phyloP scores from a whole-genome alignment of 2,888 invertebrate genomes.

The Brassicogethes aeneus region DNA sequence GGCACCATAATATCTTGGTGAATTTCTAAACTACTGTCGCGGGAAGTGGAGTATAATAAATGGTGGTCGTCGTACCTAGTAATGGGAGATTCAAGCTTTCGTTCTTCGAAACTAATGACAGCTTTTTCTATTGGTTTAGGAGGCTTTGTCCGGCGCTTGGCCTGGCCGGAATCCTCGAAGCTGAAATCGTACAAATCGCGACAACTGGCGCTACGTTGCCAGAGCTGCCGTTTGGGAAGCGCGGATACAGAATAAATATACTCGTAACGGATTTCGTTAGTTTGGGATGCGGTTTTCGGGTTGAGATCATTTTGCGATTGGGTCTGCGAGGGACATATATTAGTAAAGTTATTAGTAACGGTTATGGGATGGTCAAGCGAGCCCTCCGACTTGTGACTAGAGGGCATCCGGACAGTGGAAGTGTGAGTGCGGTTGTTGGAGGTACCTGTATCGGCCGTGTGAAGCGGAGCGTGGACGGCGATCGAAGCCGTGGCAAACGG shows the following conservation, averaged over 20 bases:
- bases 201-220: conserved; percentile 76
- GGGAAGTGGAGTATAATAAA: conserved; percentile 54
- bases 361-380: conserved; percentile 40
- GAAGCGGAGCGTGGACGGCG: conserved; percentile 47
- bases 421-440: conserved; percentile 32
- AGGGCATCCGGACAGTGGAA: conserved; percentile 46
- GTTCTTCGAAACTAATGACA: conserved; percentile 33
- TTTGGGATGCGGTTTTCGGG: conserved; percentile 17
- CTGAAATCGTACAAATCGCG: conserved; percentile 72
- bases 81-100: conserved; percentile 57
- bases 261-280: conserved; percentile 26
- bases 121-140: conserved; percentile 38
- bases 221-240: conserved; percentile 45
- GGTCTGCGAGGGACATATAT: conserved; percentile 37
- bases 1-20: conserved; percentile 56
- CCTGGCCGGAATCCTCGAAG: conserved; percentile 61
- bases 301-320: conserved; percentile 39
- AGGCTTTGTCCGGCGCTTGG: conserved; percentile 49
- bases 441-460: conserved; percentile 42
- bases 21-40: conserved; percentile 53
- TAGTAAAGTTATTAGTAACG: conserved; percentile 29
- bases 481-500: conserved; percentile 40
- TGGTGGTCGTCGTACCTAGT: conserved; percentile 65
- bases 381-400: conserved; percentile 48
- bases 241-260: conserved; percentile 28